phyloP scores from a whole-genome alignment of 2,113 vertebrate genomes.

The Syngnathus scovelli region DNA sequence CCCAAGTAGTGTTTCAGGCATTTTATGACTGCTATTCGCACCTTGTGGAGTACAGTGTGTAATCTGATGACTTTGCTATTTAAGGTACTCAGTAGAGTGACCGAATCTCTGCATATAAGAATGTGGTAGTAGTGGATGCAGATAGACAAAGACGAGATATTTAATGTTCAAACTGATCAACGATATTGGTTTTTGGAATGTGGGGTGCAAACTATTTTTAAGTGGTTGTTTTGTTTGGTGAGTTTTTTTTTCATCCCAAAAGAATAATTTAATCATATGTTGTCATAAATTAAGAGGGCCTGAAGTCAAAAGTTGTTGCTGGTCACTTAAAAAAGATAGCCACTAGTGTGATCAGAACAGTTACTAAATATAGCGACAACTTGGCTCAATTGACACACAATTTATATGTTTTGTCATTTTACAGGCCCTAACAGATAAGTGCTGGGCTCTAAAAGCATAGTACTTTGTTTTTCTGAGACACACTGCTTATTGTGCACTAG shows the following conservation, averaged over 20 bases:
- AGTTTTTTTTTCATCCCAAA: background rate
- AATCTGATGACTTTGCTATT: constrained; percentile 71
- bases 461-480: constrained; percentile 31
- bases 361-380: background rate
- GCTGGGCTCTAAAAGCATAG: constrained; percentile 10
- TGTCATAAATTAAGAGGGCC: background rate
- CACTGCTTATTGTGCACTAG: constrained; percentile 22
- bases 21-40: constrained; percentile 75
- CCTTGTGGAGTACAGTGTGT: constrained; percentile 61
- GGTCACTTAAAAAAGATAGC: no score
- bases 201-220: no score
- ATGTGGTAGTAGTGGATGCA: background rate
- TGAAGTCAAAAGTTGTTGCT: background rate
- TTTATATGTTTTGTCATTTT: constrained; percentile 18
- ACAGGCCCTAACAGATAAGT: constrained; percentile 28
- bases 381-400: background rate
- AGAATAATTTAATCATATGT: background rate
- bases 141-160: no score
- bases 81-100: constrained; percentile 54
- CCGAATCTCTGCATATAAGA: constrained; percentile 51
- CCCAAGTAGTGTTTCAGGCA: constrained; percentile 69
- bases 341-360: background rate
- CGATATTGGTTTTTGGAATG: no score
- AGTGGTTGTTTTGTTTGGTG: background rate
- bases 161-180: no score